These are phyloP conservation scores for Tyto alba DNA, from an alignment of 2,113 vertebrate genomes.

Conservation along the genomic window DNA sequence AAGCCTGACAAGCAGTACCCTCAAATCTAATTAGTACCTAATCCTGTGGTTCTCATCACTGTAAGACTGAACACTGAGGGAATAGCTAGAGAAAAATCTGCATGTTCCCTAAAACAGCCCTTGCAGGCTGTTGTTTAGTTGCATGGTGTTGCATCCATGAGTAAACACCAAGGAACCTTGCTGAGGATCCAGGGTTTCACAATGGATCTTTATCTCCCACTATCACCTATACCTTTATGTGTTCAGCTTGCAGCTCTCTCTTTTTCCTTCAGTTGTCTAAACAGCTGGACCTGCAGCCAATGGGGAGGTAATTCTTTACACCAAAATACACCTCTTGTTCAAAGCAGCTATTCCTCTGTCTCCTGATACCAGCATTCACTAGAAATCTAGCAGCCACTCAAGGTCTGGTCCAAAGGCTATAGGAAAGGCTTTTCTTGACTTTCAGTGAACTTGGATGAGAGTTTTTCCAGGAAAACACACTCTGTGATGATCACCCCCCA, in stretches of 20 bases:
- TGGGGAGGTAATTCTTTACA: background rate
- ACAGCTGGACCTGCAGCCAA: background rate
- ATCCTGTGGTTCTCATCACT: background rate
- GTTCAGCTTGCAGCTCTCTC: background rate
- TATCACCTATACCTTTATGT: background rate
- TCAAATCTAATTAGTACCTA: slow-evolving; percentile 22
- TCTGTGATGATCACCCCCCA: background rate
- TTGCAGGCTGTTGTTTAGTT: background rate
- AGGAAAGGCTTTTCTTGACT: background rate
- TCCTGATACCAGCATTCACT: background rate
- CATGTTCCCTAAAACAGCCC: background rate
- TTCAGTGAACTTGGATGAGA: background rate
- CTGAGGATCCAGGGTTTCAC: background rate
- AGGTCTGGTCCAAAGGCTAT: background rate
- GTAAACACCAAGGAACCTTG: background rate
- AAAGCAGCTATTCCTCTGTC: background rate
- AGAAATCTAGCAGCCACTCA: background rate
- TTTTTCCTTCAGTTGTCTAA: background rate
- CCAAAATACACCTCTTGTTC: background rate
- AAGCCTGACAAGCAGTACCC: background rate
- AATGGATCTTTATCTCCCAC: background rate
- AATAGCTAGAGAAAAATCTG: background rate
- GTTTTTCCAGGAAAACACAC: background rate
- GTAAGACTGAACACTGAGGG: background rate
- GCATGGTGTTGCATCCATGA: background rate